phyloP scores from a whole-genome alignment of 2,797 vertebrate species.

The Limosa lapponica region DNA sequence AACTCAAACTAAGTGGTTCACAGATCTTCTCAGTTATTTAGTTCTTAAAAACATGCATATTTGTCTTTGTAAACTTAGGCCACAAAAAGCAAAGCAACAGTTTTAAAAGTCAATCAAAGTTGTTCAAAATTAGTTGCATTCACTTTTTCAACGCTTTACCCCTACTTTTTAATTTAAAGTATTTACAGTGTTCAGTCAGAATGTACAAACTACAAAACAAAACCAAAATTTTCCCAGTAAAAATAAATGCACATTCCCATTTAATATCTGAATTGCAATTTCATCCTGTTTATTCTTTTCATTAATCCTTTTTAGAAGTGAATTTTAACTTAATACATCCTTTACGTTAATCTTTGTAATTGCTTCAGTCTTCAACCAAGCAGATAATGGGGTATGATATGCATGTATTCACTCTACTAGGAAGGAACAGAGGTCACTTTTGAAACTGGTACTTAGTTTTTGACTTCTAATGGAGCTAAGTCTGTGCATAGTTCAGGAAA shows the following conservation, averaged over 20 bases:
- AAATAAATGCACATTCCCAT: background rate
- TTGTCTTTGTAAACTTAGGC: background rate
- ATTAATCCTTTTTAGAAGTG: background rate
- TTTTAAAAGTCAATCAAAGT: background rate
- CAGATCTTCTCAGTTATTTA: background rate
- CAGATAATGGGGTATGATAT: background rate
- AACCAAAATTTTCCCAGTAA: background rate
- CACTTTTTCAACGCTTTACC: background rate
- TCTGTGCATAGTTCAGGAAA: background rate
- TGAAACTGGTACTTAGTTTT: background rate
- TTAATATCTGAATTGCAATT: background rate
- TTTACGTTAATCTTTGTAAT: background rate
- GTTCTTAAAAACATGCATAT: background rate
- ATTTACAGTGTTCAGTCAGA: background rate
- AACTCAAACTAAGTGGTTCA: background rate
- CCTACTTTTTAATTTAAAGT: background rate
- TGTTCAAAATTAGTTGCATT: background rate
- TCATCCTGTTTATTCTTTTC: background rate
- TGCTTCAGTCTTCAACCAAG: background rate
- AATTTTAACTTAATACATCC: background rate
- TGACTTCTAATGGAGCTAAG: background rate
- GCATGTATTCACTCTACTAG: background rate
- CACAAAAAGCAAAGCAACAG: background rate
- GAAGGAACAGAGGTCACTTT: background rate
- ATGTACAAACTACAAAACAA: background rate